Conservation (phyloP, 1,140 invertebrate genomes). For the Metopolophium dirhodum region DNA sequence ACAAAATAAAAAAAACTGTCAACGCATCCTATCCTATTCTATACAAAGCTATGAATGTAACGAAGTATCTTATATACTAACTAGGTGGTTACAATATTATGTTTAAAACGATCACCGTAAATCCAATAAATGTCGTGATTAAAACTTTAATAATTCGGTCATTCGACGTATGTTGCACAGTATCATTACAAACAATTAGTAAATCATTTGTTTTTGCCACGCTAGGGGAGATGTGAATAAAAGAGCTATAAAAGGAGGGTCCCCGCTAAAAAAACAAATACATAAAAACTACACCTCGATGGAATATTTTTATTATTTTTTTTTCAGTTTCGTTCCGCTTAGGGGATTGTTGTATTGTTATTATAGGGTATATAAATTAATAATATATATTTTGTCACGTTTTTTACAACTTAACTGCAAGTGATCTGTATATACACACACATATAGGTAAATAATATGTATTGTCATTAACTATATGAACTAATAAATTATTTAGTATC, state of each 20-base stretch:
- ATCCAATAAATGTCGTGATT: background rate
- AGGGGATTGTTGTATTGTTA: slow-evolving; percentile 36
- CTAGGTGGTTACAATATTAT: background rate
- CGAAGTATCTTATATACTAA: background rate
- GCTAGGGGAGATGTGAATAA: slow-evolving; percentile 21
- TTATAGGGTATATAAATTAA: background rate
- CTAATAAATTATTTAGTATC: slow-evolving; percentile 7
- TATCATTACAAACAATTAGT: slow-evolving; percentile 32
- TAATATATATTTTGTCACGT: slow-evolving; percentile 26
- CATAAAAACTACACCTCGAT: slow-evolving; percentile 29
- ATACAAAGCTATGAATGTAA: background rate
- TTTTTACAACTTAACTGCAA: slow-evolving; percentile 7
- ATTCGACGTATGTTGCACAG: background rate
- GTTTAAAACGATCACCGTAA: background rate
- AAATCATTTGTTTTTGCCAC: slow-evolving; percentile 29
- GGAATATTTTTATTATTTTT: slow-evolving; percentile 6
- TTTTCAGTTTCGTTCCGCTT: slow-evolving; percentile 36
- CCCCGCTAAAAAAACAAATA: background rate
- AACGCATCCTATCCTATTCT: background rate
- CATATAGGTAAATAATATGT: background rate
- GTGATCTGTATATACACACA: background rate
- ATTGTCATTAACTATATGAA: background rate
- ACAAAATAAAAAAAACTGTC: background rate
- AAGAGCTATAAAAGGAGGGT: slow-evolving; percentile 44
- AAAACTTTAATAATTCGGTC: background rate